A percentile compares a stretch with the other conserved stretches of the same genome.
Conservation (phyloP, 2,113 vertebrate genomes). For the Pandion haliaetus region DNA sequence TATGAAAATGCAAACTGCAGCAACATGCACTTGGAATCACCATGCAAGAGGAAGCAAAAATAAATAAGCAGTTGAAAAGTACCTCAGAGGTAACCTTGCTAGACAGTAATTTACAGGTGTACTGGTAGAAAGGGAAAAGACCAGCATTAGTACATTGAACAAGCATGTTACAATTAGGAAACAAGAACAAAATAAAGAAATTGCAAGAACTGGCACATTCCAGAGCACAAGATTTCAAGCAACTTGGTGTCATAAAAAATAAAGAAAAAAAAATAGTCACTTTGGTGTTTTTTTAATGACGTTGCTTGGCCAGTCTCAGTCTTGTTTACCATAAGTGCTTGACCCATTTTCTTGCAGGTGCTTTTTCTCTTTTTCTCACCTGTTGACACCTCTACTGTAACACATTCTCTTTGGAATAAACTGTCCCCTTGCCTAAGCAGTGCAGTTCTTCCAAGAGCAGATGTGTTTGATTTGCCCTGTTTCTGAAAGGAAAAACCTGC, state of each 20-base stretch:
- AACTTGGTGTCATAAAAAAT: background rate
- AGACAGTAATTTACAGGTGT: conserved; percentile 93
- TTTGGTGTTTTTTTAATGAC: background rate
- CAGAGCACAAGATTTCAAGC: background rate
- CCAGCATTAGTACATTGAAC: conserved; percentile 83
- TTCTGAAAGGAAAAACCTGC: background rate
- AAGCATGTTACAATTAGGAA: conserved; percentile 47
- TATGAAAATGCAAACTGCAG: conserved; percentile 29
- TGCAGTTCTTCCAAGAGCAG: background rate
- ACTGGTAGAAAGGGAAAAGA: conserved; percentile 91
- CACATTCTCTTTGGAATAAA: background rate
- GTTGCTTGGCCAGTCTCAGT: conserved; percentile 31
- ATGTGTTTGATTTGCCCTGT: background rate
- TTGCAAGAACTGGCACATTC: background rate
- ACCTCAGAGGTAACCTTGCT: conserved; percentile 96
- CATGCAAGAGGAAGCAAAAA: conserved; percentile 74
- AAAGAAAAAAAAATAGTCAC: background rate
- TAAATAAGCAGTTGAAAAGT: conserved; percentile 78
- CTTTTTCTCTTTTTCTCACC: background rate
- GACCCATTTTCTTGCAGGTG: background rate
- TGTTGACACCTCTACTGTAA: background rate
- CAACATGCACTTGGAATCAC: conserved; percentile 65
- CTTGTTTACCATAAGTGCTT: conserved; percentile 33
- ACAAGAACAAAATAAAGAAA: conserved; percentile 20
- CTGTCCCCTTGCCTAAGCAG: background rate